Evolutionary conservation across 2,113 vertebrate species (phyloP).

Genomic region (Equus quagga): DNA sequence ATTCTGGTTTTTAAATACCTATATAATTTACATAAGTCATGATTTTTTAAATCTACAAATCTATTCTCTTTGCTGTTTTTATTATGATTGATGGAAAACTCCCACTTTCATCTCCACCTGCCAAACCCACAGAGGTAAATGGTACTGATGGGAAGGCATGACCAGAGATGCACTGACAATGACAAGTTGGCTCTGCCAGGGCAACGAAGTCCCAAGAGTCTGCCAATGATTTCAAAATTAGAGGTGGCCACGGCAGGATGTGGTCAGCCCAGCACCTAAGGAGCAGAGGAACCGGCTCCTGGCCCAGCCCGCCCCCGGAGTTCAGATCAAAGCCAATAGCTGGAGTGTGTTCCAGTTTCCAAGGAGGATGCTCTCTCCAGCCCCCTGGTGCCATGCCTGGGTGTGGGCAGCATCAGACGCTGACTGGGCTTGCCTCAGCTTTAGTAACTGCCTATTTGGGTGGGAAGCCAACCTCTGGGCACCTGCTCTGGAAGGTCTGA

Average conservation of each 20-base stretch:
- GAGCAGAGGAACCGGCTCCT: background rate
- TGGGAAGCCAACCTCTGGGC: background rate
- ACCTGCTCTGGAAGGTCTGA: conserved; percentile 8
- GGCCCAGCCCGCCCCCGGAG: background rate
- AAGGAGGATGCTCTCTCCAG: conserved; percentile 43
- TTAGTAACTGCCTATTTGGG: conserved; percentile 39
- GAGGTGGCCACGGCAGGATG: background rate
- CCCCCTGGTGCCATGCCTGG: conserved; percentile 53
- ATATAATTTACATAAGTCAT: background rate
- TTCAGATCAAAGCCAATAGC: conserved; percentile 68
- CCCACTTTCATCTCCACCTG: background rate
- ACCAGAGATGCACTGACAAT: background rate
- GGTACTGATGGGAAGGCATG: background rate
- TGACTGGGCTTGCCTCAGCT: conserved; percentile 63
- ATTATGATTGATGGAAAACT: background rate
- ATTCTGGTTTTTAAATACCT: conserved; percentile 10
- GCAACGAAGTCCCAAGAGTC: background rate
- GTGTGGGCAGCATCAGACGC: conserved; percentile 75
- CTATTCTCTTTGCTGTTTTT: conserved; percentile 36
- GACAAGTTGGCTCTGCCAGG: background rate
- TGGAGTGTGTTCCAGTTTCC: conserved; percentile 58
- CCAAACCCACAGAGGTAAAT: background rate
- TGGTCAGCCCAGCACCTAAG: background rate
- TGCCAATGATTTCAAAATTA: background rate
- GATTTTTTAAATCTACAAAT: background rate